Percentiles rank a stretch among this genome's conserved stretches.
These are phyloP conservation scores for Esox niger DNA, from an alignment of 2,113 vertebrate genomes.

Conservation along the genomic window DNA sequence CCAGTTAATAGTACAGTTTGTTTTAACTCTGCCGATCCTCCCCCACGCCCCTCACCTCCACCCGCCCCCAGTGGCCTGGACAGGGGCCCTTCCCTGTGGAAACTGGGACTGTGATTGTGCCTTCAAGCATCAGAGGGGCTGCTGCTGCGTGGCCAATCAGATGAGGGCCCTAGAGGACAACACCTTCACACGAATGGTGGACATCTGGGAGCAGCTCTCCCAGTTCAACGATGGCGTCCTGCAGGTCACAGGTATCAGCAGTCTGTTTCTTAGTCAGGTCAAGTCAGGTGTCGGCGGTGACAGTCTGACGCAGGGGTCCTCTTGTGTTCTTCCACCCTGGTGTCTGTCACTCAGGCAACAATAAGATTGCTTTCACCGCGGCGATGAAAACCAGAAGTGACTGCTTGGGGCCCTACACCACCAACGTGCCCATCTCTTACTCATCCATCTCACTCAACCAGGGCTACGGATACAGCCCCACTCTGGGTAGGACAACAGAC, in stretches of 20 bases:
- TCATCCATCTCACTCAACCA: slow-evolving; percentile 49
- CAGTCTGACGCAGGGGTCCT: too few relatives aligned
- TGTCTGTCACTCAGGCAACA: slow-evolving; percentile 34
- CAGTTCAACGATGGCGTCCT: slow-evolving; percentile 31
- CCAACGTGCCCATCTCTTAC: slow-evolving; percentile 61
- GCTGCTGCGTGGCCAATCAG: slow-evolving; percentile 65
- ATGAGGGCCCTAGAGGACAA: slow-evolving; percentile 47
- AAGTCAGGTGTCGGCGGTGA: too few relatives aligned
- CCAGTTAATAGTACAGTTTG: too few relatives aligned
- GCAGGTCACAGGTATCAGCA: slow-evolving; percentile 46
- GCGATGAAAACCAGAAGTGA: slow-evolving; percentile 11
- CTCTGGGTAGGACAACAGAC: slow-evolving; percentile 51
- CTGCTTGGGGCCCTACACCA: slow-evolving; percentile 72
- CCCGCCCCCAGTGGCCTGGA: slow-evolving; percentile 39
- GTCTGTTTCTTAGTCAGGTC: neutral
- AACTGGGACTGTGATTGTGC: slow-evolving; percentile 66
- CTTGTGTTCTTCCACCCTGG: neutral
- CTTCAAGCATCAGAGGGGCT: slow-evolving; percentile 53
- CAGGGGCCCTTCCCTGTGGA: slow-evolving; percentile 38
- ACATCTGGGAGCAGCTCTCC: slow-evolving; percentile 33
- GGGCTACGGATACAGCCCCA: slow-evolving; percentile 58
- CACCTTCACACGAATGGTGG: slow-evolving; percentile 20
- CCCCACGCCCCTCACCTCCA: neutral
- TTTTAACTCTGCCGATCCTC: neutral
- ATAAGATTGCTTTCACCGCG: slow-evolving; percentile 61